Evolutionary conservation across 2,888 invertebrate species (phyloP).

Genomic region (Dinocampus coccinellae): DNA sequence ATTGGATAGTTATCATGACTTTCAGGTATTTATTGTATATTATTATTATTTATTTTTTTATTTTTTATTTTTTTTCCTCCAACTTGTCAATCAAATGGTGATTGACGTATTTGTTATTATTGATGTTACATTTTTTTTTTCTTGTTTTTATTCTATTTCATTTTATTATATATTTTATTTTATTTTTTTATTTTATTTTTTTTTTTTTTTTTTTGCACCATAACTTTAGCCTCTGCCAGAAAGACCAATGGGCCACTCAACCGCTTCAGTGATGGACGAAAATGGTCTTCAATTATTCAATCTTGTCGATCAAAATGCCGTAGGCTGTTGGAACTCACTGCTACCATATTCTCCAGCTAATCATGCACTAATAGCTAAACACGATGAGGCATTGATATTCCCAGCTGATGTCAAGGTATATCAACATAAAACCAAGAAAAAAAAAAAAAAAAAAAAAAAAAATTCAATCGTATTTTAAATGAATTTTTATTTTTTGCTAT

Average conservation of each 20-base stretch:
- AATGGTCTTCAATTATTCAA: slow-evolving; percentile 83
- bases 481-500: neutral
- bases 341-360: slow-evolving; percentile 77
- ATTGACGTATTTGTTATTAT: neutral
- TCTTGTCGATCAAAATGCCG: slow-evolving; percentile 84
- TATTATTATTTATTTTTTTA: neutral
- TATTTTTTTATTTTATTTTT: neutral
- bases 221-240: slow-evolving; percentile 71
- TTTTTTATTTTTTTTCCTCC: neutral
- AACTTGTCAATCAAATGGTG: neutral
- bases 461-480: neutral
- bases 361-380: slow-evolving; percentile 80
- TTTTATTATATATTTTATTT: too few species aligned
- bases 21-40: slow-evolving; percentile 72
- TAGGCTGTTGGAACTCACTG: slow-evolving; percentile 85
- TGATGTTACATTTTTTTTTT: too few species aligned
- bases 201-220: neutral
- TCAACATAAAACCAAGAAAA: neutral
- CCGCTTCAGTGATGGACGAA: slow-evolving; percentile 81
- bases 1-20: slow-evolving; percentile 79
- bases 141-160: too few species aligned
- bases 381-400: slow-evolving; percentile 82
- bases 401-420: slow-evolving; percentile 83
- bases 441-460: neutral
- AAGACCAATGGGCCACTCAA: slow-evolving; percentile 78